Percentiles rank a stretch among this genome's conserved stretches.
phyloP scores from a whole-genome alignment of 2,888 invertebrate species.

The Drosophila meridionalis region DNA sequence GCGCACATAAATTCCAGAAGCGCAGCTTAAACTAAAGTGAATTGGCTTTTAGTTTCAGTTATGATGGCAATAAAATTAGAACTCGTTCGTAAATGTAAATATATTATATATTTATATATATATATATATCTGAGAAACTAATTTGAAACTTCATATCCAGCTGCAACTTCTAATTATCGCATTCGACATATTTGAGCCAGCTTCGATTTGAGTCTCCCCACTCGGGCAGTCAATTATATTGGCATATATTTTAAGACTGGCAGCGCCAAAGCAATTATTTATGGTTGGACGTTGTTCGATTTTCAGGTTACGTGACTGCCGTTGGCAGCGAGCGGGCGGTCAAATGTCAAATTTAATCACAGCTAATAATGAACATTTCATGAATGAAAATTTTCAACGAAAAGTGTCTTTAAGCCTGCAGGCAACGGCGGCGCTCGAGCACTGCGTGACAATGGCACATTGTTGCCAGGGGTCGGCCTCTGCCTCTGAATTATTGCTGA shows the following conservation, averaged over 20 bases:
- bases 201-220: slow-evolving; percentile 23
- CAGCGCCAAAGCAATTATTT: slow-evolving; percentile 25
- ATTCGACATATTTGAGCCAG: slow-evolving; percentile 5
- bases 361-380: slow-evolving; percentile 61
- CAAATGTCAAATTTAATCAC: slow-evolving; percentile 70
- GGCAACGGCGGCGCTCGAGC: slow-evolving; percentile 22
- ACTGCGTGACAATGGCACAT: slow-evolving; percentile 67
- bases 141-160: not conserved
- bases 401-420: slow-evolving; percentile 27
- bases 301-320: slow-evolving; percentile 47
- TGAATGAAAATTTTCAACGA: slow-evolving; percentile 61
- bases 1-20: not conserved
- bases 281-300: slow-evolving; percentile 15
- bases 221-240: slow-evolving; percentile 27
- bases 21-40: not conserved
- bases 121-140: not conserved
- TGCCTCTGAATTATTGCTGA: slow-evolving; percentile 20
- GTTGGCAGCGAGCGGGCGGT: slow-evolving; percentile 26
- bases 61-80: not conserved
- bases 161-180: not conserved
- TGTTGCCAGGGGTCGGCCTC: slow-evolving; percentile 24
- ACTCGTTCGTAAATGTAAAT: not conserved
- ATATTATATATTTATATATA: not conserved
- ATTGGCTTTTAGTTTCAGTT: not conserved
- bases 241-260: slow-evolving; percentile 8